Conservation (phyloP, 2,113 vertebrate species). For the Pollachius pollachius region DNA sequence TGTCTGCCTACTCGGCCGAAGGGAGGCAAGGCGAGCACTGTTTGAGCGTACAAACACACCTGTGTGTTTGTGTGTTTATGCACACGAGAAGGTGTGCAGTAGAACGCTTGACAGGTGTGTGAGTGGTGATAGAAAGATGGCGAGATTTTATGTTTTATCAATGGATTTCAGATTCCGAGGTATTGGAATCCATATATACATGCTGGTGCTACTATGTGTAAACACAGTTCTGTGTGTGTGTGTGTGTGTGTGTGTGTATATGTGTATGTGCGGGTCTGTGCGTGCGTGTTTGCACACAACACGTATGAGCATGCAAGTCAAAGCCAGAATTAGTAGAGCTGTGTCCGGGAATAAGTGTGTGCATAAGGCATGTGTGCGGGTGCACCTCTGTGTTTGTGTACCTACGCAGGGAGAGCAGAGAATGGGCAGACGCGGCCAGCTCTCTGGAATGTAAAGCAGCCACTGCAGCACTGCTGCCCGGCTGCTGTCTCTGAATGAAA, state of each 20-base stretch:
- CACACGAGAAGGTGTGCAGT: no score
- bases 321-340: no score
- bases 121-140: background rate
- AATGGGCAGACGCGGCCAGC: slow-evolving; percentile 45
- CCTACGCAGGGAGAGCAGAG: slow-evolving; percentile 26
- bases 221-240: background rate
- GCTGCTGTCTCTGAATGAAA: slow-evolving; percentile 31
- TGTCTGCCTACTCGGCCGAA: slow-evolving; percentile 26
- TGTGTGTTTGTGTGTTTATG: background rate
- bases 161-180: background rate
- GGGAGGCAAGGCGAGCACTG: background rate
- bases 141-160: background rate
- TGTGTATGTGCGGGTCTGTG: slow-evolving; percentile 11
- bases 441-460: slow-evolving; percentile 67
- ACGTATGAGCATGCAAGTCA: no score
- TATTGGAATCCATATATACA: background rate
- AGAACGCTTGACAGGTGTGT: background rate
- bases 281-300: slow-evolving; percentile 7
- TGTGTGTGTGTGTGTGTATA: background rate
- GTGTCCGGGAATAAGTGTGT: background rate
- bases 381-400: slow-evolving; percentile 11
- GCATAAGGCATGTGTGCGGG: slow-evolving; percentile 7
- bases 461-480: slow-evolving; percentile 55
- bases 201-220: background rate
- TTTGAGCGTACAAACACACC: background rate